Percentiles rank a stretch among this genome's conserved stretches.
These are phyloP conservation scores for Lathamus discolor DNA, from an alignment of 2,113 vertebrate species.

Conservation along the genomic window DNA sequence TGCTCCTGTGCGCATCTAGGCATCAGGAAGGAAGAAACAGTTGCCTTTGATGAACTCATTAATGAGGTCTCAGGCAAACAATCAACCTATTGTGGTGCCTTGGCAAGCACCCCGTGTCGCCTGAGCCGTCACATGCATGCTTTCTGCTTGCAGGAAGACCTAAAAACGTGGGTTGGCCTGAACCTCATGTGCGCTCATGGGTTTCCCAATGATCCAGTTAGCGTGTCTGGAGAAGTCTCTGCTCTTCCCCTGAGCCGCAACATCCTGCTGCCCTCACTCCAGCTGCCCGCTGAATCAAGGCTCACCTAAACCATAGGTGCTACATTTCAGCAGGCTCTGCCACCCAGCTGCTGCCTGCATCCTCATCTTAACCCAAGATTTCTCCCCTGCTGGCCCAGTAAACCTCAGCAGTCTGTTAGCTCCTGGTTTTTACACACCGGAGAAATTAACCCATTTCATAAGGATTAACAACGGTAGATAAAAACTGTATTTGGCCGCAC, in stretches of 20 bases:
- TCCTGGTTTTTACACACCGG: neutral
- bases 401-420: neutral
- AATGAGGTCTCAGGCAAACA: neutral
- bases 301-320: neutral
- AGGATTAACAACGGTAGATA: neutral
- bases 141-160: neutral
- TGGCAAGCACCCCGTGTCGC: accelerated
- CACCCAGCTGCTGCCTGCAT: accelerated
- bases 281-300: neutral
- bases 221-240: neutral
- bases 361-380: neutral
- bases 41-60: neutral
- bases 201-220: neutral
- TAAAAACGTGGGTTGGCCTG: neutral
- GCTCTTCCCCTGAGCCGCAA: neutral
- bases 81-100: neutral
- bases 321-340: accelerated
- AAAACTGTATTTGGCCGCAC: neutral
- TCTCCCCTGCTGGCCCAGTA: neutral
- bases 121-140: accelerated
- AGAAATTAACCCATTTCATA: neutral
- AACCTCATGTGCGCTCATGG: accelerated
- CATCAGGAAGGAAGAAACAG: neutral
- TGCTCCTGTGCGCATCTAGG: neutral
- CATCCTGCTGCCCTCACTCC: accelerated